These are phyloP conservation scores for Premnoplex brunnescens DNA, from an alignment of 2,797 vertebrate genomes.

Conservation along the genomic window DNA sequence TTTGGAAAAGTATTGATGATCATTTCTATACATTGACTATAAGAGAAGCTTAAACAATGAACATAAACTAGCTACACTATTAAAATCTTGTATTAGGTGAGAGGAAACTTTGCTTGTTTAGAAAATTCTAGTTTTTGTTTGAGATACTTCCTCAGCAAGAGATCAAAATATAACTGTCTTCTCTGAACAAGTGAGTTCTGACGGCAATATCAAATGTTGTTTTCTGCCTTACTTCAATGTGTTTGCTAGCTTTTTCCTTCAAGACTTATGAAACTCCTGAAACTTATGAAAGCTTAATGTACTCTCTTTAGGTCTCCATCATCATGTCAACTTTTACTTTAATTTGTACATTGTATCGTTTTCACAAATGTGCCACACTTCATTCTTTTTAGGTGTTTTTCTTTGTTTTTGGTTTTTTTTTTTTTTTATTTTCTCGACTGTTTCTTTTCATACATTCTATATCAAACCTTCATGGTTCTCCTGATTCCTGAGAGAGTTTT, in stretches of 20 bases:
- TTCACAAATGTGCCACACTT: neutral
- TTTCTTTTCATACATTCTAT: neutral
- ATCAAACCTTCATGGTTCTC: neutral
- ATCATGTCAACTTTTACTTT: neutral
- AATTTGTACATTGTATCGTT: neutral
- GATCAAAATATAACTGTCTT: neutral
- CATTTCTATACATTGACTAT: neutral
- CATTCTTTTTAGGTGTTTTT: accelerated
- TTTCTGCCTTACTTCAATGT: neutral
- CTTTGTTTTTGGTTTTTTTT: too few species aligned
- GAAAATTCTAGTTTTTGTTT: neutral
- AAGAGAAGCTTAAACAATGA: neutral
- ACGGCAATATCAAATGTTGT: neutral
- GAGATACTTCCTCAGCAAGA: neutral
- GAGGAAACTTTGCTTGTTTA: neutral
- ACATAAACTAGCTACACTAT: neutral
- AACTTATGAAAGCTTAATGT: neutral
- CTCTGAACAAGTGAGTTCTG: neutral
- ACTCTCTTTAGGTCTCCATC: neutral
- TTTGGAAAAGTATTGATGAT: neutral
- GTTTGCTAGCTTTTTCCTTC: neutral
- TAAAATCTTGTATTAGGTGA: neutral
- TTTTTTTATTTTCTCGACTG: neutral
- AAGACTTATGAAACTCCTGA: neutral
- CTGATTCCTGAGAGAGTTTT: neutral